phyloP scores from a whole-genome alignment of 1,140 invertebrate genomes.

The Chrysomallon squamiferum region DNA sequence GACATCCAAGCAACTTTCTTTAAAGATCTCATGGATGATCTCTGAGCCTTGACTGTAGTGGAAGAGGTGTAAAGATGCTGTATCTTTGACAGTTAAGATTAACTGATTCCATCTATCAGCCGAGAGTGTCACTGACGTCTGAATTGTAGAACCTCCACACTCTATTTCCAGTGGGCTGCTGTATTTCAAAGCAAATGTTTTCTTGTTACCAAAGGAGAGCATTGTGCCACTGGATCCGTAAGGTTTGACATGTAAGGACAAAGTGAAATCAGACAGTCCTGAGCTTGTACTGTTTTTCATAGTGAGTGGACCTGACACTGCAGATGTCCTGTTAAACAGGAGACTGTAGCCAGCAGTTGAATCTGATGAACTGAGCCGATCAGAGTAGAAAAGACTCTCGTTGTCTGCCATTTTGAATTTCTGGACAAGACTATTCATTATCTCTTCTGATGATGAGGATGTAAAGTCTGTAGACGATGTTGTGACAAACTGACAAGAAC shows the following conservation, averaged over 20 bases:
- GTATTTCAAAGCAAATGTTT: too few relatives aligned
- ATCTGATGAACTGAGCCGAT: too few relatives aligned
- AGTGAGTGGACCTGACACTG: too few relatives aligned
- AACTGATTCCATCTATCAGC: conserved; percentile 38
- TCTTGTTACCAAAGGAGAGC: too few relatives aligned
- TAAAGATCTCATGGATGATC: conserved; percentile 21
- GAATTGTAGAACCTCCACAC: conserved; percentile 18
- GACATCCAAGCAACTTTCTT: conserved; percentile 17
- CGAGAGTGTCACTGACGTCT: conserved; percentile 5
- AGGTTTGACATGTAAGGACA: too few relatives aligned
- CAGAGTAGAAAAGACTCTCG: too few relatives aligned
- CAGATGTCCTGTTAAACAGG: too few relatives aligned
- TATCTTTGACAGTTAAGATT: conserved; percentile 20
- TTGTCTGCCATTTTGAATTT: too few relatives aligned
- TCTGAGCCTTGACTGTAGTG: conserved; percentile 20
- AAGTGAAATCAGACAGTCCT: too few relatives aligned
- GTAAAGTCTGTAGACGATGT: conserved; percentile 7
- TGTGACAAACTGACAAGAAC: conserved; percentile 15
- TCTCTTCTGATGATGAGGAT: conserved; percentile 13
- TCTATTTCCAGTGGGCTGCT: conserved; percentile 22
- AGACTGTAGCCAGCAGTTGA: too few relatives aligned
- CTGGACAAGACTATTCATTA: conserved; percentile 21
- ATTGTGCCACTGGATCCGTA: too few relatives aligned
- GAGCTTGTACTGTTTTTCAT: too few relatives aligned
- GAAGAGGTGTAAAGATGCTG: conserved; percentile 22